Conservation (phyloP, 2,113 vertebrate species). For the Psilopsiagon aurifrons region DNA sequence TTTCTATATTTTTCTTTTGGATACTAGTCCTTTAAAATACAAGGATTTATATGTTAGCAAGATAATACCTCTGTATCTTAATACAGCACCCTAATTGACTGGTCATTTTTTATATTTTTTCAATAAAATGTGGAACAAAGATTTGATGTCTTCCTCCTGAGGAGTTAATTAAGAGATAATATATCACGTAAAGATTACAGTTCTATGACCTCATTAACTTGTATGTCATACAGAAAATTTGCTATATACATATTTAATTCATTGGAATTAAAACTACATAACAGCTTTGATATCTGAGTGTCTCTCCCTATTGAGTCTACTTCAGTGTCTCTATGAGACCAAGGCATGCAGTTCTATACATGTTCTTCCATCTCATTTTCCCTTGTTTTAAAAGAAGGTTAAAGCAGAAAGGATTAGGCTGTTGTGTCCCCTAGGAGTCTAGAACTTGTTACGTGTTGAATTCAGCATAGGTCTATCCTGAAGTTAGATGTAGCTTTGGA, state of each 20-base stretch:
- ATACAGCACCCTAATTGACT: background rate
- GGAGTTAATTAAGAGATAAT: background rate
- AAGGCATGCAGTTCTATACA: background rate
- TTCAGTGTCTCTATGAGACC: background rate
- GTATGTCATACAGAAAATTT: background rate
- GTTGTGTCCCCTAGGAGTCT: background rate
- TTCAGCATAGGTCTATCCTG: background rate
- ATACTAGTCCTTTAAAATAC: too few relatives aligned
- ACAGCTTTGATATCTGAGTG: background rate
- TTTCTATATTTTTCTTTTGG: too few relatives aligned
- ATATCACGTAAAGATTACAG: background rate
- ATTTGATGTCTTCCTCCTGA: background rate
- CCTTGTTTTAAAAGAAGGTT: background rate
- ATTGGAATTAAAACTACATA: background rate
- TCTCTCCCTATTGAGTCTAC: background rate
- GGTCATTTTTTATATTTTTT: background rate
- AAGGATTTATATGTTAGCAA: too few relatives aligned
- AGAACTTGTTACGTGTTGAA: background rate
- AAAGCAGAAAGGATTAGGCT: background rate
- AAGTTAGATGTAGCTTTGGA: background rate
- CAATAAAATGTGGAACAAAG: background rate
- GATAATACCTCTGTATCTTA: background rate
- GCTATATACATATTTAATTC: background rate
- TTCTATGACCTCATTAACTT: background rate
- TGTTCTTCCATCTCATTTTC: background rate